phyloP scores from a whole-genome alignment of 2,797 vertebrate genomes.

The Sebastes baramenuke region DNA sequence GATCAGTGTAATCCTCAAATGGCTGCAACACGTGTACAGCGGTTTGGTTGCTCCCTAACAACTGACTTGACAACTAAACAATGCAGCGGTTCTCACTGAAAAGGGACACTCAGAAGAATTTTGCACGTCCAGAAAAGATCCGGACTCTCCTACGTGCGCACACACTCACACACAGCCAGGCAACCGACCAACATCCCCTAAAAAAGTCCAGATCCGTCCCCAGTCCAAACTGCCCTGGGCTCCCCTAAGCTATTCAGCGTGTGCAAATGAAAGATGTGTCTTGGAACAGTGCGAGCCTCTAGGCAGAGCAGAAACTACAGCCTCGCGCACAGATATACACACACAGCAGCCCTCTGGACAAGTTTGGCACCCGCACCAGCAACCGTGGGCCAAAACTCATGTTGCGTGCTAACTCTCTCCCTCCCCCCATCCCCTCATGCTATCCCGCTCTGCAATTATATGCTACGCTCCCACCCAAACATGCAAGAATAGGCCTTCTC shows the following conservation, averaged over 20 bases:
- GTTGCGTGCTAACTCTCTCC: slow-evolving; percentile 83
- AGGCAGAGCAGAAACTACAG: slow-evolving; percentile 63
- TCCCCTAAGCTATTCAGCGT: slow-evolving; percentile 74
- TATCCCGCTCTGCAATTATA: slow-evolving; percentile 85
- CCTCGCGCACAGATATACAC: slow-evolving; percentile 66
- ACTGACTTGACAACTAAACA: slow-evolving; percentile 76
- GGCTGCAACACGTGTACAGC: slow-evolving; percentile 75
- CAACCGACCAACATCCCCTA: slow-evolving; percentile 52
- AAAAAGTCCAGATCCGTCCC: slow-evolving; percentile 58
- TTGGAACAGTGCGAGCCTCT: slow-evolving; percentile 66
- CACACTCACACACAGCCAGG: slow-evolving; percentile 37
- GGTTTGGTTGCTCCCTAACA: slow-evolving; percentile 78
- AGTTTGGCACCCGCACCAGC: slow-evolving; percentile 75
- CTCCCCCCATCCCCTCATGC: slow-evolving; percentile 78
- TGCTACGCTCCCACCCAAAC: slow-evolving; percentile 83
- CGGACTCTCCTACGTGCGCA: slow-evolving; percentile 23
- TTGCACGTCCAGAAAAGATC: slow-evolving; percentile 54
- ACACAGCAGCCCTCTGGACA: slow-evolving; percentile 76
- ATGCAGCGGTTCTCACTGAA: slow-evolving; percentile 53
- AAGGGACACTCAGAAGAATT: slow-evolving; percentile 49
- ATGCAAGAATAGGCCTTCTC: slow-evolving; percentile 85
- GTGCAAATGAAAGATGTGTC: slow-evolving; percentile 80
- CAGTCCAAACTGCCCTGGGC: slow-evolving; percentile 64
- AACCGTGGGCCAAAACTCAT: slow-evolving; percentile 78
- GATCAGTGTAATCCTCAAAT: slow-evolving; percentile 76